phyloP scores from a whole-genome alignment of 2,888 invertebrate species.

The Scelioninae gen. 1 region DNA sequence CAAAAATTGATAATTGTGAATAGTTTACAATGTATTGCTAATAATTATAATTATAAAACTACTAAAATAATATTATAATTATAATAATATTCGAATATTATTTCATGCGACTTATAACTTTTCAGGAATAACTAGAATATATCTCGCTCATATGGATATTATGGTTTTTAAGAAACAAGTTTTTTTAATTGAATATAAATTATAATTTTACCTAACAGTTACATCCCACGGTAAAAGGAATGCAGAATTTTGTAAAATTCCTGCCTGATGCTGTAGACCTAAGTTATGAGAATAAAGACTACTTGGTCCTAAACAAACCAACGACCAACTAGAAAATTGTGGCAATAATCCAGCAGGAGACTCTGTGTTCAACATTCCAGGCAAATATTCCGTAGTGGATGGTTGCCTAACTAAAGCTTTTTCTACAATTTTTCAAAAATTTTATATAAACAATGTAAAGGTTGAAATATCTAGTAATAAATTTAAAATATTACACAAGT shows the following conservation, averaged over 20 bases:
- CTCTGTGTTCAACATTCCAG: constrained; percentile 94
- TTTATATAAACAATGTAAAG: too few relatives aligned
- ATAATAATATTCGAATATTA: too few relatives aligned
- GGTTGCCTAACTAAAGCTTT: constrained; percentile 88
- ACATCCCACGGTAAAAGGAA: constrained; percentile 98
- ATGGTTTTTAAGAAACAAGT: too few relatives aligned
- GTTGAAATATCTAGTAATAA: too few relatives aligned
- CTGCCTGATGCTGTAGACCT: constrained; percentile 95
- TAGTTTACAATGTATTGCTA: too few relatives aligned
- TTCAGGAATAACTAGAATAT: too few relatives aligned
- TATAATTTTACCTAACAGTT: constrained; percentile 85
- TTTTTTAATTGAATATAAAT: too few relatives aligned
- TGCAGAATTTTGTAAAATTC: constrained; percentile 94
- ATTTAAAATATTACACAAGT: not conserved
- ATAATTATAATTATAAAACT: too few relatives aligned
- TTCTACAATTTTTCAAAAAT: constrained; percentile 80
- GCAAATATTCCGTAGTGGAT: constrained; percentile 95
- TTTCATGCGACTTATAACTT: too few relatives aligned
- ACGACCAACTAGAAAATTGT: constrained; percentile 94
- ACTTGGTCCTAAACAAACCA: constrained; percentile 95
- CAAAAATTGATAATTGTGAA: too few relatives aligned
- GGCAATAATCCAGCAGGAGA: constrained; percentile 92
- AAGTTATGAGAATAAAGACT: constrained; percentile 95
- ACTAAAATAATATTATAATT: too few relatives aligned
- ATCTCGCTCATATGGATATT: too few relatives aligned